phyloP scores from a whole-genome alignment of 2,797 vertebrate species.

The Protosalanx chinensis region DNA sequence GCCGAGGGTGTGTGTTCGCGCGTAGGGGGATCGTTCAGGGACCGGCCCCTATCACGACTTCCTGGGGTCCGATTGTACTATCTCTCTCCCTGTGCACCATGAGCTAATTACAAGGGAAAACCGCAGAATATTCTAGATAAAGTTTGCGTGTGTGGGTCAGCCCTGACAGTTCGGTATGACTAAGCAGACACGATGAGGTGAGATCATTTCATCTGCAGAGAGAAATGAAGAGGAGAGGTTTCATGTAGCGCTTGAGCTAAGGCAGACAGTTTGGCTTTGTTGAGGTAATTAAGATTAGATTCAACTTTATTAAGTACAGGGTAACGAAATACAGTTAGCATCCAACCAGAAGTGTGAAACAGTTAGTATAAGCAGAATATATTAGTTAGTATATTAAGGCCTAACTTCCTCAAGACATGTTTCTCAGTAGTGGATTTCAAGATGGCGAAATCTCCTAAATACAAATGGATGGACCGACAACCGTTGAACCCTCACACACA shows the following conservation, averaged over 20 bases:
- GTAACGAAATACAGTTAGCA: no score
- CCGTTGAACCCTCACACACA: neutral
- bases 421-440: neutral
- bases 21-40: constrained; percentile 36
- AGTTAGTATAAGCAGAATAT: no score
- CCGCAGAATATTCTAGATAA: constrained; percentile 41
- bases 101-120: constrained; percentile 41
- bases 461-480: neutral
- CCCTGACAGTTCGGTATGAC: constrained; percentile 35
- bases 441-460: neutral
- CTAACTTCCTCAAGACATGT: neutral
- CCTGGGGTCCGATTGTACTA: constrained; percentile 51
- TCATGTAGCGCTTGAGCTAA: no score
- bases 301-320: no score
- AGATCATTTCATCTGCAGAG: constrained; percentile 50
- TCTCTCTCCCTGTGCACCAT: constrained; percentile 40
- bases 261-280: no score
- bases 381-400: neutral
- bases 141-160: constrained; percentile 31
- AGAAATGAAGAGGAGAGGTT: neutral
- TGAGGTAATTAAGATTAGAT: no score
- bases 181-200: constrained; percentile 57
- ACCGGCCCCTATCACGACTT: constrained; percentile 53
- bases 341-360: no score
- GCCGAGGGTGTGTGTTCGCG: constrained; percentile 17